Evolutionary conservation across 2,888 invertebrate species (phyloP).

Genomic region (Drosophila peninsularis): DNA sequence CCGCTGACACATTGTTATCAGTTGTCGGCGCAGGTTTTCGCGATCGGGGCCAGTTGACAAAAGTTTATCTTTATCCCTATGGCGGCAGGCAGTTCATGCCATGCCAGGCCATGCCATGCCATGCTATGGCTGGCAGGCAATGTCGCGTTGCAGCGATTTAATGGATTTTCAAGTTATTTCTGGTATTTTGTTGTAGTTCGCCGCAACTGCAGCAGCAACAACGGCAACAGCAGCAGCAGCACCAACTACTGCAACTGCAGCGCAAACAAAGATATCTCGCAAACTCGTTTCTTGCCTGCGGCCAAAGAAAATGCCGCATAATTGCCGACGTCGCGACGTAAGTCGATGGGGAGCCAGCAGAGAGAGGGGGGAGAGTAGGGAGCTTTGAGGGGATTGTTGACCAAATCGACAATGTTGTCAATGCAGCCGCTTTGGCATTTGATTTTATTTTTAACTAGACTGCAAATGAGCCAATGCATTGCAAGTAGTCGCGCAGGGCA

Average conservation of each 20-base stretch:
- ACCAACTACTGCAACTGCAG: slow-evolving; percentile 23
- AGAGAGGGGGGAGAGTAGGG: background rate
- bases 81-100: slow-evolving; percentile 9
- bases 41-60: slow-evolving; percentile 47
- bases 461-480: slow-evolving; percentile 58
- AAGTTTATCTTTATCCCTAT: slow-evolving; percentile 74
- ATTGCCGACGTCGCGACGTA: slow-evolving; percentile 62
- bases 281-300: slow-evolving; percentile 69
- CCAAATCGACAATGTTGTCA: slow-evolving; percentile 78
- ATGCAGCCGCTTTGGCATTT: slow-evolving; percentile 74
- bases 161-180: slow-evolving; percentile 80
- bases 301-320: slow-evolving; percentile 77
- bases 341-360: background rate
- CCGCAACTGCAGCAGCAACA: slow-evolving; percentile 38
- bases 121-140: slow-evolving; percentile 5
- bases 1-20: slow-evolving; percentile 80
- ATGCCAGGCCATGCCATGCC: background rate
- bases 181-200: slow-evolving; percentile 75
- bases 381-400: slow-evolving; percentile 31
- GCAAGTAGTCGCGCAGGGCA: background rate
- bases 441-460: slow-evolving; percentile 78
- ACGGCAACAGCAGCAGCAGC: slow-evolving; percentile 15
- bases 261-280: slow-evolving; percentile 72
- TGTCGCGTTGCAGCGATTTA: slow-evolving; percentile 59
- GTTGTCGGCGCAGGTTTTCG: slow-evolving; percentile 63